Conservation (phyloP, 2,797 vertebrate genomes). For the Huso huso region DNA sequence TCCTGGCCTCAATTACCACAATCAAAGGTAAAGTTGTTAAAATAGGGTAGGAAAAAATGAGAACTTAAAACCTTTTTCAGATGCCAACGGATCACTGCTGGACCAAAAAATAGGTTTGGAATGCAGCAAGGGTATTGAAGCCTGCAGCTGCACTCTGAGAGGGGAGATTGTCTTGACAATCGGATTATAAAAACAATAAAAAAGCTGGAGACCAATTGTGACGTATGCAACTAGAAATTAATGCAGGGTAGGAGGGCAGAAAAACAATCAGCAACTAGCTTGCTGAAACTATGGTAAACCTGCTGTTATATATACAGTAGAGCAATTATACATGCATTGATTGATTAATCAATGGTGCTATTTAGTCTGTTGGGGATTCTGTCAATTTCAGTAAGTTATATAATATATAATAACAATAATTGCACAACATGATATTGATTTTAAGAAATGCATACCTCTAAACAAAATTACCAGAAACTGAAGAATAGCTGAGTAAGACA, state of each 20-base stretch:
- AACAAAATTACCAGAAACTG: too few species aligned
- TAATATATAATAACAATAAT: too few species aligned
- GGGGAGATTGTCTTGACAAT: neutral
- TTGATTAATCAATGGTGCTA: too few species aligned
- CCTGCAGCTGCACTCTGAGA: neutral
- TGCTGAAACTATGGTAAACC: neutral
- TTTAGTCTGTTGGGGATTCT: too few species aligned
- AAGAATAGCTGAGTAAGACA: too few species aligned
- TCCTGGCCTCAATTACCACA: neutral
- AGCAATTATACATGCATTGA: too few species aligned
- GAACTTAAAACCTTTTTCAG: neutral
- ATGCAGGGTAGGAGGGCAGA: neutral
- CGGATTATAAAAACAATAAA: neutral
- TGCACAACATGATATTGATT: too few species aligned
- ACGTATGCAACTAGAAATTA: neutral
- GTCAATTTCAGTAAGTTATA: too few species aligned
- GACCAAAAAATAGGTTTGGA: neutral
- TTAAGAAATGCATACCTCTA: too few species aligned
- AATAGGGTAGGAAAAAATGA: neutral
- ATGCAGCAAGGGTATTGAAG: neutral
- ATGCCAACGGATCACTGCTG: neutral
- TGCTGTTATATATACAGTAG: neutral
- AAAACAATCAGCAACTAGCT: neutral
- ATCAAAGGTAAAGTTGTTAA: neutral
- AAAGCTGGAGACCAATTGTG: neutral